phyloP scores from a whole-genome alignment of 2,797 vertebrate species.

The Euthynnus affinis region DNA sequence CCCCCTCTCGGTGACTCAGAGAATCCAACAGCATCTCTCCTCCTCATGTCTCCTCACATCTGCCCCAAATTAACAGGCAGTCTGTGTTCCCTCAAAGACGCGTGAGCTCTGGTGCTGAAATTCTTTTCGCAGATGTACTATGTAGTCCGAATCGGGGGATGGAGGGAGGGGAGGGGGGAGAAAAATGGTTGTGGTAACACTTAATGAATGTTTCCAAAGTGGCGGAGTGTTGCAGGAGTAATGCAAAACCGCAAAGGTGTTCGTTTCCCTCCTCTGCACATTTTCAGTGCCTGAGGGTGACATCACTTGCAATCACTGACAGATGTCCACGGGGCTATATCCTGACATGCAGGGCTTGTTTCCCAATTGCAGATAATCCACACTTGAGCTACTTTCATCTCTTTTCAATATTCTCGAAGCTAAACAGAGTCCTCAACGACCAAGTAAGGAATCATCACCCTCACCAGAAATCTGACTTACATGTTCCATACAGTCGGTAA shows the following conservation, averaged over 20 bases:
- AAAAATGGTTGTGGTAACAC: slow-evolving; percentile 41
- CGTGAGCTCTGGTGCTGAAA: slow-evolving; percentile 64
- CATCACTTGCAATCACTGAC: slow-evolving; percentile 73
- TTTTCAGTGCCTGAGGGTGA: slow-evolving; percentile 67
- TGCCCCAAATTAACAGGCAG: slow-evolving; percentile 80
- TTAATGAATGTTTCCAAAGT: slow-evolving; percentile 68
- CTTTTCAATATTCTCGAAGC: slow-evolving; percentile 17
- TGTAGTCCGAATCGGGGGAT: slow-evolving; percentile 26
- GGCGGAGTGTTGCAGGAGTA: slow-evolving; percentile 20
- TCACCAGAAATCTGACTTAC: neutral
- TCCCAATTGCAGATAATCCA: slow-evolving; percentile 45
- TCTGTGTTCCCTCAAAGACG: slow-evolving; percentile 69
- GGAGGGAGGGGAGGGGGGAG: too few relatives aligned
- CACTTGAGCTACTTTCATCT: slow-evolving; percentile 23
- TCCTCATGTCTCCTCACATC: slow-evolving; percentile 76
- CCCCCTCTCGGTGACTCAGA: slow-evolving; percentile 56
- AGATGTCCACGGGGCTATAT: slow-evolving; percentile 61
- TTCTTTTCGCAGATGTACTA: slow-evolving; percentile 77
- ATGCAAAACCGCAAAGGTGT: slow-evolving; percentile 50
- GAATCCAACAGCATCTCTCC: slow-evolving; percentile 61
- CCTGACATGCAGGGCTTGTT: slow-evolving; percentile 45
- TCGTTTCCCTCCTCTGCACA: slow-evolving; percentile 47
- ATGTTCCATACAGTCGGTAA: slow-evolving; percentile 17
- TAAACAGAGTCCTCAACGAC: slow-evolving; percentile 5
- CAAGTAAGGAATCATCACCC: neutral